Percentiles rank a stretch among this genome's conserved stretches.
Evolutionary conservation across 2,113 vertebrate species (phyloP).

Genomic region (Poeciliopsis retropinna): DNA sequence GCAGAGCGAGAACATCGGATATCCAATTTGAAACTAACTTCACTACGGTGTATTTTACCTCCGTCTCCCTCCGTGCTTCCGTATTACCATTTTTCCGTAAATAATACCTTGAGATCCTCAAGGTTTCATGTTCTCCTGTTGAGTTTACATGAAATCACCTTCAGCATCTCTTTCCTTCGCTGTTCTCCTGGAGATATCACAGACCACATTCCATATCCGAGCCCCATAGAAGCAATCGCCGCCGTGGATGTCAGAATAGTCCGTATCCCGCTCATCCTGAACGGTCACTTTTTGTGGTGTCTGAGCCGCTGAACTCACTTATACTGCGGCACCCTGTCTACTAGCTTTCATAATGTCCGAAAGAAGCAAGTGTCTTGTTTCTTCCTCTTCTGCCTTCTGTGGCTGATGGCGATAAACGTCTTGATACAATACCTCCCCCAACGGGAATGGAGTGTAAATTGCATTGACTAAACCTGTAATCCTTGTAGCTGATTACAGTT

Average conservation of each 20-base stretch:
- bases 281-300: background rate
- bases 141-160: conserved; percentile 53
- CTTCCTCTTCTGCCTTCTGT: background rate
- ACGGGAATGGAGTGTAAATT: background rate
- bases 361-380: background rate
- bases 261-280: conserved; percentile 56
- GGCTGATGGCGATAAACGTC: background rate
- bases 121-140: too few species aligned
- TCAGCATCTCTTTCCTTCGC: conserved; percentile 50
- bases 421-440: background rate
- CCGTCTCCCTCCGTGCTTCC: too few species aligned
- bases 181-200: conserved; percentile 65
- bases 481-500: background rate
- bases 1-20: too few species aligned
- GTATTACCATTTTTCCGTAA: too few species aligned
- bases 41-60: too few species aligned
- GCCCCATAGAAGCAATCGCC: background rate
- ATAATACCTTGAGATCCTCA: too few species aligned
- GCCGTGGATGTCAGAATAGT: conserved; percentile 8
- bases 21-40: too few species aligned
- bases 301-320: background rate
- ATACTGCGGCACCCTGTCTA: accelerated
- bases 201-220: conserved; percentile 60
- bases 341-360: background rate
- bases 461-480: background rate